These are phyloP conservation scores for Eueides isabella DNA, from an alignment of 1,140 invertebrate species.

Conservation along the genomic window DNA sequence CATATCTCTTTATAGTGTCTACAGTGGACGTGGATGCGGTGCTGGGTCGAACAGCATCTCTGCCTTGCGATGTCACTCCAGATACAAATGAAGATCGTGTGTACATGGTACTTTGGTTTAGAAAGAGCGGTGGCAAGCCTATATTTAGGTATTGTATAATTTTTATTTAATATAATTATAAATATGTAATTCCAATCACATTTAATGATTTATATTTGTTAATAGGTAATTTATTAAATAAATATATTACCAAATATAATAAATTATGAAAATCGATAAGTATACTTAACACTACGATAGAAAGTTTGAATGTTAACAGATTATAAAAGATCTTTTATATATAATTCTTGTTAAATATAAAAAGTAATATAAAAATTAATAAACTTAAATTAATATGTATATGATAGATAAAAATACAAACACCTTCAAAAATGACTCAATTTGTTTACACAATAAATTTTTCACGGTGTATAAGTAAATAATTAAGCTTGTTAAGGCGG, in stretches of 20 bases:
- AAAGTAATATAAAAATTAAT: no score
- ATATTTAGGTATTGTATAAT: conserved; percentile 89
- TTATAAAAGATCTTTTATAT: no score
- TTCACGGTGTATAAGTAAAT: conserved; percentile 15
- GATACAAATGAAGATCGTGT: conserved; percentile 90
- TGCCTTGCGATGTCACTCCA: conserved; percentile 94
- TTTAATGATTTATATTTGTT: no score
- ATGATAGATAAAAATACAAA: neutral
- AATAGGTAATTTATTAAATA: no score
- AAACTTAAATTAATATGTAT: no score
- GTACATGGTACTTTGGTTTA: conserved; percentile 96
- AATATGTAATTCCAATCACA: neutral
- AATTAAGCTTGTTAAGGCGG: conserved; percentile 54
- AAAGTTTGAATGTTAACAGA: no score
- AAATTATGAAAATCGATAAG: no score
- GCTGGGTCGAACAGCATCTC: conserved; percentile 88
- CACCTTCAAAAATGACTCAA: neutral
- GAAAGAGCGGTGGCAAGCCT: conserved; percentile 88
- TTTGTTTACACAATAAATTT: conserved; percentile 25
- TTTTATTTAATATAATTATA: neutral
- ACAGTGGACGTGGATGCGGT: conserved; percentile 89
- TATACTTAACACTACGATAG: no score
- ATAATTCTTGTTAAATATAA: no score
- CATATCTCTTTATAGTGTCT: conserved; percentile 65
- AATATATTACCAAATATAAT: no score